phyloP scores from a whole-genome alignment of 2,888 invertebrate species.

The Spodoptera littoralis region DNA sequence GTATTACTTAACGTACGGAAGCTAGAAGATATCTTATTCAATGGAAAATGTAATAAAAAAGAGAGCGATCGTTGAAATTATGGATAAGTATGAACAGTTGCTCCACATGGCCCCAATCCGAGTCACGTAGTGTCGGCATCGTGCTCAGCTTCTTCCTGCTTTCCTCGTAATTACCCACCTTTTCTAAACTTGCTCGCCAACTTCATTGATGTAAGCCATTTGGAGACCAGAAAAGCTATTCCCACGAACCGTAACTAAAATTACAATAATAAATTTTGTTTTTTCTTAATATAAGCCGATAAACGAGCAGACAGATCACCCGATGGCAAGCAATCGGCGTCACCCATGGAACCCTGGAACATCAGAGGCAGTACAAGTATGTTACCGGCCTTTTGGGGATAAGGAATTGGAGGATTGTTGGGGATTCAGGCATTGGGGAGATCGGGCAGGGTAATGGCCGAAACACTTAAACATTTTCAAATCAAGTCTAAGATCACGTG shows the following conservation, averaged over 20 bases:
- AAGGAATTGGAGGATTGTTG: too few species aligned
- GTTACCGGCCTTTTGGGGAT: too few species aligned
- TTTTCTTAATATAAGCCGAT: too few species aligned
- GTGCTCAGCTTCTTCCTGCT: constrained; percentile 42
- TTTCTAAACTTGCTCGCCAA: constrained; percentile 43
- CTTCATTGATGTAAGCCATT: constrained; percentile 6
- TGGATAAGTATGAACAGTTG: constrained; percentile 39
- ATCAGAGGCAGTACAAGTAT: too few species aligned
- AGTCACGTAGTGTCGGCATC: constrained; percentile 40
- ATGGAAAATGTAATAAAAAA: constrained; percentile 29
- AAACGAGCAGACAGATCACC: too few species aligned
- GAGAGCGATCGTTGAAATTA: constrained; percentile 30
- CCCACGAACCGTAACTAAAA: neutral
- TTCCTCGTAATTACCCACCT: constrained; percentile 40
- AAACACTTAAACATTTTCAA: too few species aligned
- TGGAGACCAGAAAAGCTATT: neutral
- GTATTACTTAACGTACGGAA: constrained; percentile 33
- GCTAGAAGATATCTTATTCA: constrained; percentile 24
- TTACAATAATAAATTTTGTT: too few species aligned
- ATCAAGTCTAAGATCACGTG: too few species aligned
- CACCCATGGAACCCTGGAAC: too few species aligned
- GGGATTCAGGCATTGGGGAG: too few species aligned
- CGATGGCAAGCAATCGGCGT: too few species aligned
- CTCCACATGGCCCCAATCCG: constrained; percentile 45
- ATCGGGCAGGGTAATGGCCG: too few species aligned